Conservation (phyloP, 2,888 invertebrate species). For the Craniophora ligustri region DNA sequence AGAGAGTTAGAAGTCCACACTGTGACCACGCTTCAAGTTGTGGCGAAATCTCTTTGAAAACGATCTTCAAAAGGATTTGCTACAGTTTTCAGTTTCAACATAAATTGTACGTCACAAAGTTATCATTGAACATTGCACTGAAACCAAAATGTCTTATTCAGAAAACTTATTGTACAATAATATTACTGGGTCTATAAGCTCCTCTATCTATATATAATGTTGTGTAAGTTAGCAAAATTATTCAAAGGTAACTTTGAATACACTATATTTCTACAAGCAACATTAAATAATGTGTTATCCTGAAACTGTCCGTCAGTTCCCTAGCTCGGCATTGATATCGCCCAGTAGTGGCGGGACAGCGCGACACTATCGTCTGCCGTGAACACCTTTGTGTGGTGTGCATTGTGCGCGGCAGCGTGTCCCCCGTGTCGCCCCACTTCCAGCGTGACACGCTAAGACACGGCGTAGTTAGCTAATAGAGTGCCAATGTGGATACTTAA, state of each 20-base stretch:
- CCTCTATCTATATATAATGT: too few species aligned
- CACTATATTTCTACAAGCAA: slow-evolving; percentile 1
- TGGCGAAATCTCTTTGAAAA: background rate
- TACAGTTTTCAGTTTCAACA: background rate
- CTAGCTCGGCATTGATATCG: slow-evolving; percentile 1
- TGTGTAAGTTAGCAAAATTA: too few species aligned
- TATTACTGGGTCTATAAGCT: too few species aligned
- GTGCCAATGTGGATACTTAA: background rate
- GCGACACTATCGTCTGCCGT: slow-evolving; percentile 18
- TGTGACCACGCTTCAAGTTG: slow-evolving; percentile 10
- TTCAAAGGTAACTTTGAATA: too few species aligned
- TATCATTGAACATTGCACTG: too few species aligned
- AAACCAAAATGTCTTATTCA: too few species aligned
- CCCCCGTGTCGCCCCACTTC: slow-evolving; percentile 5
- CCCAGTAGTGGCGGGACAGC: background rate
- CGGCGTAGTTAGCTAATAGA: background rate
- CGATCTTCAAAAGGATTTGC: background rate
- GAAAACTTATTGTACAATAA: too few species aligned
- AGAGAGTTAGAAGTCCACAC: slow-evolving; percentile 9
- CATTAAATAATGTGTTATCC: background rate
- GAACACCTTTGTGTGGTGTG: slow-evolving; percentile 25
- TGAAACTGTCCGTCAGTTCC: slow-evolving; percentile 3
- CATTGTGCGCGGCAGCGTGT: slow-evolving; percentile 19
- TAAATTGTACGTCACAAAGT: background rate
- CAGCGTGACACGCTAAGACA: background rate